Conservation (phyloP, 2,888 invertebrate species). For the Clistopyga incitator region DNA sequence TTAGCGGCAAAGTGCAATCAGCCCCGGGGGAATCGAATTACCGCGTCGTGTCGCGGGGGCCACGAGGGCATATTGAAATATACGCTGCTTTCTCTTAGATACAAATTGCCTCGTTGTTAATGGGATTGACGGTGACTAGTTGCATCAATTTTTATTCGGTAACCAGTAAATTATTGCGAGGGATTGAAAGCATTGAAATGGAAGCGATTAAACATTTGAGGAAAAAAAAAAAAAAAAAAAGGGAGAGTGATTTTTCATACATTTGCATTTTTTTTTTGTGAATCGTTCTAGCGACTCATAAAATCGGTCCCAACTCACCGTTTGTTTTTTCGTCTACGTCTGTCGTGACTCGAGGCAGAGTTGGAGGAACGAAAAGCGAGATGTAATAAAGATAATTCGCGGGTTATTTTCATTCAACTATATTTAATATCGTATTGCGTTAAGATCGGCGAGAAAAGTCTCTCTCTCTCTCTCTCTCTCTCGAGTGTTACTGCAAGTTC, state of each 20-base stretch:
- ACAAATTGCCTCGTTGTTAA: constrained; percentile 22
- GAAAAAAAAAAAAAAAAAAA: too few species aligned
- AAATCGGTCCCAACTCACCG: too few species aligned
- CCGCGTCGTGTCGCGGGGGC: constrained; percentile 18
- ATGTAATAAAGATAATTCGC: constrained; percentile 53
- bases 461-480: too few species aligned
- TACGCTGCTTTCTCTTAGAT: constrained; percentile 21
- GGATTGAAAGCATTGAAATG: too few species aligned
- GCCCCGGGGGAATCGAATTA: constrained; percentile 35
- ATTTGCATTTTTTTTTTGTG: too few species aligned
- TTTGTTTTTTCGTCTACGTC: neutral
- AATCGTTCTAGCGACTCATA: too few species aligned
- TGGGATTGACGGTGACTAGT: neutral
- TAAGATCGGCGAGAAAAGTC: constrained; percentile 8
- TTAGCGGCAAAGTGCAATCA: constrained; percentile 42
- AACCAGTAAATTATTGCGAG: neutral
- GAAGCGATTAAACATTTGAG: neutral
- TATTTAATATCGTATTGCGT: constrained; percentile 13
- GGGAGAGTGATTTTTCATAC: too few species aligned
- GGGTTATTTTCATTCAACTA: constrained; percentile 26
- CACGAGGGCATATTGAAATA: constrained; percentile 20
- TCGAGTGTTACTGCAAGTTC: constrained; percentile 17
- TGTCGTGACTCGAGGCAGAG: constrained; percentile 7
- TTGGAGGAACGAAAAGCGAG: constrained; percentile 40
- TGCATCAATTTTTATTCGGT: neutral